Conservation (phyloP, 1,140 invertebrate species). For the Drosophila pandora region DNA sequence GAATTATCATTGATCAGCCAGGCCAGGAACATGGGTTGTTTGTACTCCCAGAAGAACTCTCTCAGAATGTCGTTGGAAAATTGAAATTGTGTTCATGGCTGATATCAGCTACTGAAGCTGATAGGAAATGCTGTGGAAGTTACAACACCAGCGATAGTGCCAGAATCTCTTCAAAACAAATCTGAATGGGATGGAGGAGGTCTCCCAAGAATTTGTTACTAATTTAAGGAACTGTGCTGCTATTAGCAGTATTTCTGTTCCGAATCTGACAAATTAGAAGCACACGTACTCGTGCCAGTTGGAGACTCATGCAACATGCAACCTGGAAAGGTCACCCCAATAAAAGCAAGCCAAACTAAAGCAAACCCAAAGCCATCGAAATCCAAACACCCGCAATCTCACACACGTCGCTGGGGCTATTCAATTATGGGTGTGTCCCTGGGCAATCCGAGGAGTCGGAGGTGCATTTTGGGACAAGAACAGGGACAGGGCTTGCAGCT, state of each 20-base stretch:
- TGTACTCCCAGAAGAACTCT: constrained; percentile 18
- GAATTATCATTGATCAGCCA: constrained; percentile 69
- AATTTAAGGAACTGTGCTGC: background rate
- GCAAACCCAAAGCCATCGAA: constrained; percentile 53
- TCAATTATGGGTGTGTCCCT: constrained; percentile 76
- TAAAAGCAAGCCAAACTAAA: constrained; percentile 30
- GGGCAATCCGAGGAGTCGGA: constrained; percentile 26
- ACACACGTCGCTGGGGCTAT: constrained; percentile 63
- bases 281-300: constrained; percentile 40
- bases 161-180: background rate
- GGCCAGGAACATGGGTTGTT: constrained; percentile 31
- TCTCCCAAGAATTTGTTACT: background rate
- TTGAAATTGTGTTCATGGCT: constrained; percentile 44
- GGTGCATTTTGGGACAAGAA: background rate
- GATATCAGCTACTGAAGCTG: constrained; percentile 43
- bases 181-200: background rate
- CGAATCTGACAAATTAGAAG: constrained; percentile 28
- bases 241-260: background rate
- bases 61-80: constrained; percentile 26
- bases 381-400: constrained; percentile 66
- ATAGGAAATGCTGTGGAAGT: constrained; percentile 26
- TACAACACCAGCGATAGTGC: background rate
- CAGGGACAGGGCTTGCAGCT: background rate
- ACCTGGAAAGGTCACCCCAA: constrained; percentile 25
- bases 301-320: constrained; percentile 49